Conservation (phyloP, 2,113 vertebrate genomes). For the Erpornis zantholeuca region DNA sequence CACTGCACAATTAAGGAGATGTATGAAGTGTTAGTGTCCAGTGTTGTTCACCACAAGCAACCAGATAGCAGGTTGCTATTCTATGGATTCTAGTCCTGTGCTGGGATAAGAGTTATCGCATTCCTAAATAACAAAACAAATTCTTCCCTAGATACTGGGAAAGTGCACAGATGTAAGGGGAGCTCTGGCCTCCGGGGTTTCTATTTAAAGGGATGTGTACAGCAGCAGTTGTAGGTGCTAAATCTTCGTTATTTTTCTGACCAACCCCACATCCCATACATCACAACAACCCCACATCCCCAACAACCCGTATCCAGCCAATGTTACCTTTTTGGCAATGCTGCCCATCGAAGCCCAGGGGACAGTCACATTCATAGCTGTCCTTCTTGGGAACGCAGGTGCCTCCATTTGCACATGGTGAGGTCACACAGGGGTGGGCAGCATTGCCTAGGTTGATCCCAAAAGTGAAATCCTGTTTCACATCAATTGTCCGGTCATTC, state of each 20-base stretch:
- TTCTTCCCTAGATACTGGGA: background rate
- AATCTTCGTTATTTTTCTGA: background rate
- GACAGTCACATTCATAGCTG: constrained; percentile 90
- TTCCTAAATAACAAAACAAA: background rate
- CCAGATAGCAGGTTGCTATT: background rate
- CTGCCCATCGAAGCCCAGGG: constrained; percentile 87
- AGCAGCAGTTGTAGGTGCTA: background rate
- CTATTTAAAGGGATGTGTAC: background rate
- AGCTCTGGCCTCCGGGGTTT: background rate
- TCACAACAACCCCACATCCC: rapidly evolving
- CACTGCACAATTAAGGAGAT: background rate
- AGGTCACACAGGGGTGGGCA: constrained; percentile 83
- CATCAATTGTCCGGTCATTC: constrained; percentile 83
- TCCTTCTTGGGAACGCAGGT: constrained; percentile 87
- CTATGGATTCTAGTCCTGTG: background rate
- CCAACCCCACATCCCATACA: rapidly evolving
- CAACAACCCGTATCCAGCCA: background rate
- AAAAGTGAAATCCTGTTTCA: constrained; percentile 76
- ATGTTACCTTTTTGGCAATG: constrained; percentile 92
- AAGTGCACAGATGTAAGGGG: background rate
- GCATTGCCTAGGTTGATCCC: constrained; percentile 89
- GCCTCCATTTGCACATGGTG: constrained; percentile 88
- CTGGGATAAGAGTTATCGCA: background rate
- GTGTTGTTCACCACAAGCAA: background rate
- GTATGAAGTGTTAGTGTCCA: background rate